Evolutionary conservation across 2,113 vertebrate species (phyloP).

Genomic region (Calyptomena viridis): DNA sequence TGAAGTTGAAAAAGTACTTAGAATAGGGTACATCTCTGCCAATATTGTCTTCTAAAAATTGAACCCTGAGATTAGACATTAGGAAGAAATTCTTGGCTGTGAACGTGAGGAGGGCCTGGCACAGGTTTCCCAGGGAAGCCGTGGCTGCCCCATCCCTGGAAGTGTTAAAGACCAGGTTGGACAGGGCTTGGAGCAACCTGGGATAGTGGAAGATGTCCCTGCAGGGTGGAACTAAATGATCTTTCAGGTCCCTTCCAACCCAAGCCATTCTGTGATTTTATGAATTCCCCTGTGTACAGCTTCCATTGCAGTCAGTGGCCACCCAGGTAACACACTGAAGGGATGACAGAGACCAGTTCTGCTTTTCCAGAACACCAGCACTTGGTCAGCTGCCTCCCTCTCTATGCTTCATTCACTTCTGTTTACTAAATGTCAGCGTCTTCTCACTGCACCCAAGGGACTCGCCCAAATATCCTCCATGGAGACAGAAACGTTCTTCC

Average conservation of each 20-base stretch:
- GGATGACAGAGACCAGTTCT: not conserved
- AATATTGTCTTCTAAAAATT: not conserved
- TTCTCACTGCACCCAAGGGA: not conserved
- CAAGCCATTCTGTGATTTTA: not conserved
- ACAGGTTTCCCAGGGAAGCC: not conserved
- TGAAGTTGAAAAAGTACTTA: not conserved
- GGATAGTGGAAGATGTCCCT: not conserved
- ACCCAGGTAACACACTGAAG: not conserved
- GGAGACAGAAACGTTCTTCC: not conserved
- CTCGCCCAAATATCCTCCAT: rapidly evolving
- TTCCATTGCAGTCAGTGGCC: not conserved
- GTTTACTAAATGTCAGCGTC: not conserved
- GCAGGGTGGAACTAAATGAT: not conserved
- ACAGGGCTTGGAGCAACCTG: not conserved
- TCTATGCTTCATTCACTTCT: not conserved
- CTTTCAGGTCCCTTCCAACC: not conserved
- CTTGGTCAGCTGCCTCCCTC: not conserved
- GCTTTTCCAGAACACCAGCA: not conserved
- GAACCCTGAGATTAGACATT: not conserved
- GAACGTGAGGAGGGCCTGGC: not conserved
- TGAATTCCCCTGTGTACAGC: not conserved
- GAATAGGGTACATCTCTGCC: not conserved
- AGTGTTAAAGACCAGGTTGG: not conserved
- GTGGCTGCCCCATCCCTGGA: not conserved
- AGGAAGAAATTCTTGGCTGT: not conserved